Evolutionary conservation across 2,113 vertebrate genomes (phyloP), one percentile per base, ranked within the genome.

Genomic region (Arizona elegans): DNA sequence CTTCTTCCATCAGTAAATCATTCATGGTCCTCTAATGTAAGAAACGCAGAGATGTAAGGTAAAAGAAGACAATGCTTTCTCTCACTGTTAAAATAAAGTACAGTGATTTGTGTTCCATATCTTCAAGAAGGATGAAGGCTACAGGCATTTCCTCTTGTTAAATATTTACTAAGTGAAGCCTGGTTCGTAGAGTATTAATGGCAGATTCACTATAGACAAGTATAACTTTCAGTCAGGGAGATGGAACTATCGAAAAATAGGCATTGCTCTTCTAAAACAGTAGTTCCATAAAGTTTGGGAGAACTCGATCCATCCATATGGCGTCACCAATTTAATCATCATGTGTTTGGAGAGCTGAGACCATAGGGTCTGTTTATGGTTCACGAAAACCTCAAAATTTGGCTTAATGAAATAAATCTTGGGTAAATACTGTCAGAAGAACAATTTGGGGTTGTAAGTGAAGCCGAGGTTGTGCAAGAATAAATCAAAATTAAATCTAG

Each of bases 121-220:
- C 90, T 1, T 90, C 75, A 93, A 86, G 87, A 0, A 0, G 26
- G 8, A 0, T 0, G 94, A 81, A 86, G 58, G 54, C 62, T 0
- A 0, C 88, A 95, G 92, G 90, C 70, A 0, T 94, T 90, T 94
- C 89, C 24, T 62, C 89, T 94, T 93, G 93, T 96, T 96, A 97
- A 97, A 96, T 97, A 97, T 97, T 97, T 96, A 97, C 94, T 13
- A 43, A 5, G 3, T 10, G 3, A 91, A 23, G 87, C 95, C 93
- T 53, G 50, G 26, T 93, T 95, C 92, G 90, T 86, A 86, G 52
- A 93, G 58, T 90, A 91, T 95, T 95, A 93, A 95, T 95, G 81
- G 89, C 86, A 93, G 87, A 94, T 95, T 50, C 8, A 93, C 95
- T 95, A 91, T 92, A 93, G 54, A 75, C 17, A 33, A 38, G 55